A percentile compares a stretch with the other conserved stretches of the same genome.
These are phyloP conservation scores for Pangasius mekongensis DNA, from an alignment of 2,797 vertebrate species.

Conservation along the genomic window DNA sequence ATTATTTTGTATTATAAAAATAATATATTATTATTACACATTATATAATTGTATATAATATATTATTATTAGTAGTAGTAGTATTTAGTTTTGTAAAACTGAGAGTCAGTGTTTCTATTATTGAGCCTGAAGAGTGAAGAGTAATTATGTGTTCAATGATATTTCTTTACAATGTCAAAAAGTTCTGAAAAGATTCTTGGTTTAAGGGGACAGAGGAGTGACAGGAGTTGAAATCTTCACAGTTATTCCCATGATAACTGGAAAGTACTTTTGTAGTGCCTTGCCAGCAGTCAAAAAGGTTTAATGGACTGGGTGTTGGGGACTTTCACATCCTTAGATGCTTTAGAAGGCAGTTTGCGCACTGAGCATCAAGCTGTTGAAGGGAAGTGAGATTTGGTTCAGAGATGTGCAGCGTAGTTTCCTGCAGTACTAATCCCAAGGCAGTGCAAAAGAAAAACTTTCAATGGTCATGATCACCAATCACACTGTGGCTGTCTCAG, in stretches of 20 bases:
- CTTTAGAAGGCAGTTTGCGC: constrained; percentile 50
- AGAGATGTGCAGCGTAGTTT: not conserved
- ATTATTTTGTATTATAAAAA: not conserved
- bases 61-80: too few species aligned
- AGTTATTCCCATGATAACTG: constrained; percentile 57
- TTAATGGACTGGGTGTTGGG: constrained; percentile 73
- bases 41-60: too few species aligned
- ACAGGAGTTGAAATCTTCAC: constrained; percentile 58
- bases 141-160: constrained; percentile 17
- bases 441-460: not conserved
- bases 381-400: constrained; percentile 57
- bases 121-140: not conserved
- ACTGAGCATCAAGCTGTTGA: constrained; percentile 62
- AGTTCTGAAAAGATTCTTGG: constrained; percentile 23
- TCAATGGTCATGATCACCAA: constrained; percentile 24
- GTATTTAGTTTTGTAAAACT: not conserved
- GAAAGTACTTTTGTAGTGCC: constrained; percentile 64
- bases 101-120: not conserved
- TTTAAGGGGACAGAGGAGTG: constrained; percentile 51
- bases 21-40: too few species aligned
- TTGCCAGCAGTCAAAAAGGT: constrained; percentile 71
- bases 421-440: not conserved
- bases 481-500: not conserved
- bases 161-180: constrained; percentile 27
- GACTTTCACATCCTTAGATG: constrained; percentile 66